Evolutionary conservation across 2,888 invertebrate species (phyloP).

Genomic region (Cheilosia urbana): DNA sequence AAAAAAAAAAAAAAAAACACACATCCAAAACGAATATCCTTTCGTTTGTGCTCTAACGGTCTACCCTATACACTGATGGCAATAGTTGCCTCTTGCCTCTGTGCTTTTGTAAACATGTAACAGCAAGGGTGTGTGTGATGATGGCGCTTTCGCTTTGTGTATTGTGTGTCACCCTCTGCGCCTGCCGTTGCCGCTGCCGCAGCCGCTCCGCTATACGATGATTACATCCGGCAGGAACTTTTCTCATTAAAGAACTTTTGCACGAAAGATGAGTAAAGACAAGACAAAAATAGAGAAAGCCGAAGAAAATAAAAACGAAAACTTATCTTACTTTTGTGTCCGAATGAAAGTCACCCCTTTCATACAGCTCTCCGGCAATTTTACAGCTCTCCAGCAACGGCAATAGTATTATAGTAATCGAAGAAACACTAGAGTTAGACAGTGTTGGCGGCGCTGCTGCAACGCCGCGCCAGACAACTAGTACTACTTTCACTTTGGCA

Average conservation of each 20-base stretch:
- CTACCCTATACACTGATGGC: not conserved
- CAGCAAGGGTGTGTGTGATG: slow-evolving; percentile 2
- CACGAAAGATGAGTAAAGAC: slow-evolving; percentile 47
- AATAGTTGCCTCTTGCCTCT: slow-evolving; percentile 28
- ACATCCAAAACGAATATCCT: slow-evolving; percentile 2
- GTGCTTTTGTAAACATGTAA: slow-evolving; percentile 18
- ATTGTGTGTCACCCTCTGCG: slow-evolving; percentile 20
- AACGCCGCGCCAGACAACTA: slow-evolving; percentile 28
- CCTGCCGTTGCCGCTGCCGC: slow-evolving; percentile 5
- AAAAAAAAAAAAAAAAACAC: too few species aligned
- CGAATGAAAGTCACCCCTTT: slow-evolving; percentile 60
- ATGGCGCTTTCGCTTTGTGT: slow-evolving; percentile 1
- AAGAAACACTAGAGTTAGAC: slow-evolving; percentile 36
- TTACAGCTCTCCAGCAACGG: slow-evolving; percentile 8
- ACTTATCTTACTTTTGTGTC: slow-evolving; percentile 52
- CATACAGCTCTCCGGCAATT: not conserved
- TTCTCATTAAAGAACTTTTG: slow-evolving; percentile 72
- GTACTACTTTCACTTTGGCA: slow-evolving; percentile 41
- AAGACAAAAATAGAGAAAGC: slow-evolving; percentile 19
- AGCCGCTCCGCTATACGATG: slow-evolving; percentile 49
- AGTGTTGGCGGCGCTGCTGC: not conserved
- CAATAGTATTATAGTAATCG: slow-evolving; percentile 54
- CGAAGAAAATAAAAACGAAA: not conserved
- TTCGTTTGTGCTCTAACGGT: not conserved
- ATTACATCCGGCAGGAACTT: slow-evolving; percentile 73